Evolutionary conservation across 2,888 invertebrate species (phyloP).

Genomic region (Phanerotoma sp.): DNA sequence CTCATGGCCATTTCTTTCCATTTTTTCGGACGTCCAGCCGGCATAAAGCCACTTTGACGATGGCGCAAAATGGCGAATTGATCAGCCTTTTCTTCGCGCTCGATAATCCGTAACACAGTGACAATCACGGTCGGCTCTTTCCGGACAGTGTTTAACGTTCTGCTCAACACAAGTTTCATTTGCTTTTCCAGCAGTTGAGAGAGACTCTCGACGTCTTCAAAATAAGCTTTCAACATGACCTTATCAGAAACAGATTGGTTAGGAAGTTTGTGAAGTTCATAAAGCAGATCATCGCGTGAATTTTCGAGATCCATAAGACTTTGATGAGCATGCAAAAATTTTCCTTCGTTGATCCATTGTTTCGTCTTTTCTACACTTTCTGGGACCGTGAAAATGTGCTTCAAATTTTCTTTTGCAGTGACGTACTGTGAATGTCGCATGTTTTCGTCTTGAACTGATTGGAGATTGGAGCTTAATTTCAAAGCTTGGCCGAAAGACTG

Average conservation of each 20-base stretch:
- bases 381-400: constrained; percentile 97
- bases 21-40: constrained; percentile 90
- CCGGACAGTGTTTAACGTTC: constrained; percentile 90
- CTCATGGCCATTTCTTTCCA: constrained; percentile 88
- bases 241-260: constrained; percentile 89
- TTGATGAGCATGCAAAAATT: constrained; percentile 89
- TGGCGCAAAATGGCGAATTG: constrained; percentile 78
- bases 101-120: constrained; percentile 92
- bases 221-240: constrained; percentile 92
- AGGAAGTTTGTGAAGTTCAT: constrained; percentile 90
- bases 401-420: constrained; percentile 96
- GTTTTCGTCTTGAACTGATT: constrained; percentile 88
- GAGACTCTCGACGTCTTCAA: constrained; percentile 90
- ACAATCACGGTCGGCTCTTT: constrained; percentile 95
- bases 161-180: constrained; percentile 81
- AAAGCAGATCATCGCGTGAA: constrained; percentile 92
- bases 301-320: constrained; percentile 94
- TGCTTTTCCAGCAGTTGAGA: constrained; percentile 90
- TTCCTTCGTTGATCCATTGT: constrained; percentile 92
- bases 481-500: constrained; percentile 75
- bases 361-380: constrained; percentile 94
- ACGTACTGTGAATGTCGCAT: constrained; percentile 95
- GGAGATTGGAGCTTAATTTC: constrained; percentile 76
- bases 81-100: constrained; percentile 95
- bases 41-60: constrained; percentile 83